Evolutionary conservation across 1,140 invertebrate genomes (phyloP).

Genomic region (Idris sp.): DNA sequence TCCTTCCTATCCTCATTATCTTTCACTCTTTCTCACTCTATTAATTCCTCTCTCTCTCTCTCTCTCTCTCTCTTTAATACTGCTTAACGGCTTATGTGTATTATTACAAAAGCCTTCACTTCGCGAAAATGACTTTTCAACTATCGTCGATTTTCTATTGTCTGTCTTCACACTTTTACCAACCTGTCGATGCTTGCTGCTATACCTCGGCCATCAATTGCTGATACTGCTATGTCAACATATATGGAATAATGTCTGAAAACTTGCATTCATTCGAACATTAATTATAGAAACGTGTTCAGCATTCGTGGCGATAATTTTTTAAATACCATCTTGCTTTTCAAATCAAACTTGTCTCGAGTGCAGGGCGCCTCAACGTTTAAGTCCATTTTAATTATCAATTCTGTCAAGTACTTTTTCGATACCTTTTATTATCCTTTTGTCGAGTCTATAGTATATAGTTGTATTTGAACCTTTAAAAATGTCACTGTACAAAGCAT

Average conservation of each 20-base stretch:
- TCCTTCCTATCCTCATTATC: conserved; percentile 46
- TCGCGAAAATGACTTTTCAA: conserved; percentile 59
- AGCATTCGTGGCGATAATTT: conserved; percentile 30
- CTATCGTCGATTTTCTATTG: conserved; percentile 60
- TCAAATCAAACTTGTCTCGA: conserved; percentile 3
- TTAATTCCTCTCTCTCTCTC: conserved; percentile 50
- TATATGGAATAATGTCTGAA: conserved; percentile 68
- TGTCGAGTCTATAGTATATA: no score
- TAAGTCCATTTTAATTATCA: background rate
- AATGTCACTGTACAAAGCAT: no score
- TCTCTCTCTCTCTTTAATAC: conserved; percentile 52
- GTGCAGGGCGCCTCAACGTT: background rate
- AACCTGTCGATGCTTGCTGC: conserved; percentile 77
- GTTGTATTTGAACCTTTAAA: no score
- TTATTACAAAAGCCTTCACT: conserved; percentile 65
- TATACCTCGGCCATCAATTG: conserved; percentile 76
- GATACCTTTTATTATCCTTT: no score
- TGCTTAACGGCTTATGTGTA: conserved; percentile 64
- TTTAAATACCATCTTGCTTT: conserved; percentile 9
- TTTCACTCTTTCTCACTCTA: conserved; percentile 46
- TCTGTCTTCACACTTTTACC: conserved; percentile 68
- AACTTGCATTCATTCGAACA: conserved; percentile 71
- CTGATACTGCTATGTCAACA: conserved; percentile 74
- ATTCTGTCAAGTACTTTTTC: no score
- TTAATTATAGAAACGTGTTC: conserved; percentile 61